phyloP scores from a whole-genome alignment of 2,888 invertebrate species.

The Byasa hedistus region DNA sequence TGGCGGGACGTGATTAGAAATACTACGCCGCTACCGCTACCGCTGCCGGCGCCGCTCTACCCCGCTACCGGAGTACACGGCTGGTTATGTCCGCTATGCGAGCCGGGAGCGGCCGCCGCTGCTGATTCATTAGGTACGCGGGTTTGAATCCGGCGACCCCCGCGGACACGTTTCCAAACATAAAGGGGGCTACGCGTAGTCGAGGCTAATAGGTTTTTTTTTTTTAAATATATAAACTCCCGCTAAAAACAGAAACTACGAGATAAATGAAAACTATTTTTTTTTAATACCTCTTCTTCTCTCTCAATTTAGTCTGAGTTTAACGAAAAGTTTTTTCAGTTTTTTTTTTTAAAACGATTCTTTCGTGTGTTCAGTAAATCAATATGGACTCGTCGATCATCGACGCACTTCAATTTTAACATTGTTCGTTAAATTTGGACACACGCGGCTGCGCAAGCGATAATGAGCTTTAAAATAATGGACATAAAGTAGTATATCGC shows the following conservation, averaged over 20 bases:
- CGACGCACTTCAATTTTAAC: conserved; percentile 6
- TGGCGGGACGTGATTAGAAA: conserved; percentile 64
- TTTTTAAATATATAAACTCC: too few species aligned
- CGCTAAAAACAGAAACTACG: too few species aligned
- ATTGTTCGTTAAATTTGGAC: conserved; percentile 11
- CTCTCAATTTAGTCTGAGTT: too few species aligned
- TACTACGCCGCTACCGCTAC: conserved; percentile 36
- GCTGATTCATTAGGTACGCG: conserved; percentile 7
- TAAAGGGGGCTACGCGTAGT: too few species aligned
- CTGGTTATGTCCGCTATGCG: conserved; percentile 15
- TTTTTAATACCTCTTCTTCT: too few species aligned
- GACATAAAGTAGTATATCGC: not conserved
- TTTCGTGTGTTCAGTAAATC: conserved; percentile 13
- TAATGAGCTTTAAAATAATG: not conserved
- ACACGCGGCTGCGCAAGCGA: not conserved
- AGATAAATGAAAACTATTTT: too few species aligned
- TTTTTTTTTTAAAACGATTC: too few species aligned
- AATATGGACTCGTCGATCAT: conserved; percentile 23
- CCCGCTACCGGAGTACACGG: conserved; percentile 1
- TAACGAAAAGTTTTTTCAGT: too few species aligned
- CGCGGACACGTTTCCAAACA: too few species aligned
- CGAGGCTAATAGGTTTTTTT: too few species aligned
- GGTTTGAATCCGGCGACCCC: not conserved
- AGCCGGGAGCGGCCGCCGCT: conserved; percentile 1
- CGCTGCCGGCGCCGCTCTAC: not conserved